These are phyloP conservation scores for Numenius phaeopus DNA, from an alignment of 2,797 vertebrate genomes.

Conservation along the genomic window DNA sequence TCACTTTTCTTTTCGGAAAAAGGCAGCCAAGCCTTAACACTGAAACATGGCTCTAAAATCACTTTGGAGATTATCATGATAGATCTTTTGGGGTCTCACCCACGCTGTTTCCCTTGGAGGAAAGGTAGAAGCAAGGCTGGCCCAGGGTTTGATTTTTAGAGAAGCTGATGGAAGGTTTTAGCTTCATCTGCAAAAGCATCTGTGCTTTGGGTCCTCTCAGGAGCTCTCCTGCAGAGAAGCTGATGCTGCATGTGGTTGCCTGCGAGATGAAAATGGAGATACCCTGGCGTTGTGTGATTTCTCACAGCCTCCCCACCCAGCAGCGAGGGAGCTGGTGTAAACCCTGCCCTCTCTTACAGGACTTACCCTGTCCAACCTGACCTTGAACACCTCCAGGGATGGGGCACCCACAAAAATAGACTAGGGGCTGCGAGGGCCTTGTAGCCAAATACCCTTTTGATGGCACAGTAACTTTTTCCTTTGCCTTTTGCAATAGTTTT, in stretches of 20 bases:
- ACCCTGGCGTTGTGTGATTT: background rate
- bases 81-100: background rate
- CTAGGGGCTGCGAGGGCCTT: background rate
- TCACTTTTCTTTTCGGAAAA: background rate
- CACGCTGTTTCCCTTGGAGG: background rate
- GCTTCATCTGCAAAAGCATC: background rate
- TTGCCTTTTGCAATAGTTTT: background rate
- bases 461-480: background rate
- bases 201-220: background rate
- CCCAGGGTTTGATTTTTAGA: background rate
- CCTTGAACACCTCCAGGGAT: too few relatives aligned
- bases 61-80: background rate
- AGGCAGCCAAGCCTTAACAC: background rate
- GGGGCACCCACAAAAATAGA: background rate
- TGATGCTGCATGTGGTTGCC: background rate
- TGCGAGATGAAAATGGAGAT: background rate
- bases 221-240: background rate
- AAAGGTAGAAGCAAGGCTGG: background rate
- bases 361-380: too few relatives aligned
- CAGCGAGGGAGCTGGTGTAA: background rate
- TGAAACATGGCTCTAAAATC: background rate
- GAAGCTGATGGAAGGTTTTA: background rate
- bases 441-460: fast-evolving
- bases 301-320: background rate
- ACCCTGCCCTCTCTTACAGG: background rate